Evolutionary conservation across 2,113 vertebrate genomes (phyloP).

Genomic region (Natator depressus): DNA sequence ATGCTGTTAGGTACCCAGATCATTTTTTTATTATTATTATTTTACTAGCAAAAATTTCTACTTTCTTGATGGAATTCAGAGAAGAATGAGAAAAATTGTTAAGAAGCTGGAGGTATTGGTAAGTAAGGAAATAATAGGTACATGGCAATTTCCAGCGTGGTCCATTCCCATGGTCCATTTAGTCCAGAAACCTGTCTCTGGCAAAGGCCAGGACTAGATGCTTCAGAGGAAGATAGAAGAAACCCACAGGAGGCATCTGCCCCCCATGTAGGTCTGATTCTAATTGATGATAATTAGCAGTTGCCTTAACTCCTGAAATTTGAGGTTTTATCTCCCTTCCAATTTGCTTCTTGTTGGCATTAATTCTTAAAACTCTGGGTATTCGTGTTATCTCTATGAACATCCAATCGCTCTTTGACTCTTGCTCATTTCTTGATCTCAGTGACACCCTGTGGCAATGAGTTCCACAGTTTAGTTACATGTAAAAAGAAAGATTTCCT

Average conservation of each 20-base stretch:
- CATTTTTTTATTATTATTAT: not conserved
- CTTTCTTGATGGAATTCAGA: not conserved
- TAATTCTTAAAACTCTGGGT: no score
- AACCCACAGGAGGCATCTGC: not conserved
- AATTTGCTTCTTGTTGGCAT: no score
- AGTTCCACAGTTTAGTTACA: no score
- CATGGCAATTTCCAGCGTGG: not conserved
- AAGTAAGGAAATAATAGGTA: not conserved
- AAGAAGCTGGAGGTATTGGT: not conserved
- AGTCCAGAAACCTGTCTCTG: not conserved
- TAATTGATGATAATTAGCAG: no score
- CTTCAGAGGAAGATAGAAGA: not conserved
- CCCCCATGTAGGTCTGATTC: not conserved
- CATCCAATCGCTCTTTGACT: no score
- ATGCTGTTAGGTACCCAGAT: fast-evolving
- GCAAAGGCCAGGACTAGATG: not conserved
- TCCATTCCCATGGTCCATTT: not conserved
- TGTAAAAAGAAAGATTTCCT: no score
- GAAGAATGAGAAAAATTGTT: not conserved
- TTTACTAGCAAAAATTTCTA: not conserved
- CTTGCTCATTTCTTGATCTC: no score
- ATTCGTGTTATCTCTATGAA: no score
- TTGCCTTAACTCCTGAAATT: no score
- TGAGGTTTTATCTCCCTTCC: no score
- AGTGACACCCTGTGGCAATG: no score